Evolutionary conservation across 1,140 invertebrate genomes (phyloP).

Genomic region (Neodiprion pinetum): DNA sequence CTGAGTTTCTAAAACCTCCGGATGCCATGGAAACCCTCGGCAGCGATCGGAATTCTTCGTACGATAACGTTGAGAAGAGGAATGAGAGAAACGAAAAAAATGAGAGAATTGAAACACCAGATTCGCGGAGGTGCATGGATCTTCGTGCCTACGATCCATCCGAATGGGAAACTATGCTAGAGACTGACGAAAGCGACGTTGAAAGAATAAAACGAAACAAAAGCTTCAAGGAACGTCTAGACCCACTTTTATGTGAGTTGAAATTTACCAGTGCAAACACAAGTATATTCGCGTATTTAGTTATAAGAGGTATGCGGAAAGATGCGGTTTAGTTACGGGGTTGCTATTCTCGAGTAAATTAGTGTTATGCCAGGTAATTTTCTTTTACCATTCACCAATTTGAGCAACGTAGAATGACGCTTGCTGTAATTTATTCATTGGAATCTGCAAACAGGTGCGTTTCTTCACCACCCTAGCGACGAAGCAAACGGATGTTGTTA

Average conservation of each 20-base stretch:
- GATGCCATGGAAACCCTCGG: slow-evolving; percentile 53
- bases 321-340: too few species aligned
- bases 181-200: slow-evolving; percentile 56
- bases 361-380: too few species aligned
- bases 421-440: too few species aligned
- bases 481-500: too few species aligned
- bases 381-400: too few species aligned
- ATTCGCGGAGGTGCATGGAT: slow-evolving; percentile 39
- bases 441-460: too few species aligned
- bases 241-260: slow-evolving; percentile 73
- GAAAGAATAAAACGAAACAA: slow-evolving; percentile 67
- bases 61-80: slow-evolving; percentile 73
- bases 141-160: slow-evolving; percentile 47
- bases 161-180: slow-evolving; percentile 55
- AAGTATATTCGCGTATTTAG: slow-evolving; percentile 17
- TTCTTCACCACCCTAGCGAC: too few species aligned
- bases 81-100: slow-evolving; percentile 47
- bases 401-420: too few species aligned
- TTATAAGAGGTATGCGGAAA: too few species aligned
- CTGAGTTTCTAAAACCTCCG: slow-evolving; percentile 54
- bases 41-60: slow-evolving; percentile 72
- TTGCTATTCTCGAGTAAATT: too few species aligned
- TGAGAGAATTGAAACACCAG: slow-evolving; percentile 44
- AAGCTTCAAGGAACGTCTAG: slow-evolving; percentile 76
- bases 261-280: not conserved